A percentile compares a stretch with the other conserved stretches of the same genome.
These are phyloP conservation scores for Lycophotia porphyrea DNA, from an alignment of 2,888 invertebrate species.

Conservation along the genomic window DNA sequence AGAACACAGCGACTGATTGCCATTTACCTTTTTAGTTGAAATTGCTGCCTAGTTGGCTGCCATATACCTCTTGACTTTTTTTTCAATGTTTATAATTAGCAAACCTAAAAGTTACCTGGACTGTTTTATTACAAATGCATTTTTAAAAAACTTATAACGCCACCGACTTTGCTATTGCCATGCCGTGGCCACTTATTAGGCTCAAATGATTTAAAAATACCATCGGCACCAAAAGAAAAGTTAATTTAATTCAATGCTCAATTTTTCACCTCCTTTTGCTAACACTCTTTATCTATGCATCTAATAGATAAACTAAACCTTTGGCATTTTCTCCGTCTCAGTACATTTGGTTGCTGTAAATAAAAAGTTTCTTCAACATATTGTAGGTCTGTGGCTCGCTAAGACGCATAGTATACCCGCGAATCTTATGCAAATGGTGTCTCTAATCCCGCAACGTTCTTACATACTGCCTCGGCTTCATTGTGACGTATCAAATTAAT, in stretches of 20 bases:
- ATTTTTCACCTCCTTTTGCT: no score
- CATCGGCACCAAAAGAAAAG: not conserved
- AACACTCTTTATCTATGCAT: not conserved
- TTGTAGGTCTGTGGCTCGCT: slow-evolving; percentile 36
- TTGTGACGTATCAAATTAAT: slow-evolving; percentile 71
- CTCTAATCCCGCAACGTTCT: slow-evolving; percentile 68
- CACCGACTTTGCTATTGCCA: no score
- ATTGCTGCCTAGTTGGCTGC: no score
- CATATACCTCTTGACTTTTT: no score
- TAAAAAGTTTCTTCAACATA: slow-evolving; percentile 23
- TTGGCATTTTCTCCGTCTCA: not conserved
- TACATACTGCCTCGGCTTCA: slow-evolving; percentile 67
- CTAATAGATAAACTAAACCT: not conserved
- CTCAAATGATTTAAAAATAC: not conserved
- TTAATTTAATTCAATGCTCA: not conserved
- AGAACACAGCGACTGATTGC: not conserved
- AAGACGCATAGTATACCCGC: slow-evolving; percentile 58
- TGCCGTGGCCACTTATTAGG: not conserved
- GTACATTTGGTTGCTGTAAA: not conserved
- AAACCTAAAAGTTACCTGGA: not conserved
- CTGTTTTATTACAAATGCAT: not conserved
- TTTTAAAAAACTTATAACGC: not conserved
- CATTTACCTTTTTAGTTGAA: not conserved
- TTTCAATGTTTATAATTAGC: not conserved
- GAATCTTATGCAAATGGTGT: slow-evolving; percentile 78